Evolutionary conservation across 2,888 invertebrate species (phyloP).

Genomic region (Nycteola revayana): DNA sequence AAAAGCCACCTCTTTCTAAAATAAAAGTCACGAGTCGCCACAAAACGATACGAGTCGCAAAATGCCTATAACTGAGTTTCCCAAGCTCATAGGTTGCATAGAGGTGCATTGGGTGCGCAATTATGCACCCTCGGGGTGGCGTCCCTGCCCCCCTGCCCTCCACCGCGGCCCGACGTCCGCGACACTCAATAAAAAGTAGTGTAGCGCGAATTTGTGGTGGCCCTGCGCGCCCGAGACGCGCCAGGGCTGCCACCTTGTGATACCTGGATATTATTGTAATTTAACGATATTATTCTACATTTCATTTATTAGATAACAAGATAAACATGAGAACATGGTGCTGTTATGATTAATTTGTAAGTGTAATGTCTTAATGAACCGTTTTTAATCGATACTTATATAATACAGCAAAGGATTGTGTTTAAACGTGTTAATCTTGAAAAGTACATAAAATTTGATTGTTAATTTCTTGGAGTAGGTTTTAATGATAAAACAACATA

Average conservation of each 20-base stretch:
- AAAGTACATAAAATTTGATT: too few species aligned
- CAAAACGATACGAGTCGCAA: conserved; percentile 39
- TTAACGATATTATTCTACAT: too few species aligned
- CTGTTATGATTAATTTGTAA: too few species aligned
- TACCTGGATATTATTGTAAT: too few species aligned
- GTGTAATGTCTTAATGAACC: too few species aligned
- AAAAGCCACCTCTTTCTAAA: conserved; percentile 22
- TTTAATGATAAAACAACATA: too few species aligned
- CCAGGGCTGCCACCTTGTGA: conserved; percentile 33
- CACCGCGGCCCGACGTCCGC: conserved; percentile 25
- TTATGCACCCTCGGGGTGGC: conserved; percentile 53
- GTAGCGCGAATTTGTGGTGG: conserved; percentile 50
- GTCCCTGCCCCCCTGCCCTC: conserved; percentile 17
- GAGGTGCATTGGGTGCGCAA: conserved; percentile 45
- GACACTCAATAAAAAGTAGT: conserved; percentile 59
- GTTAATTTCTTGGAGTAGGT: too few species aligned
- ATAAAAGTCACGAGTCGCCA: conserved; percentile 19
- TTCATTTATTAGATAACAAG: too few species aligned
- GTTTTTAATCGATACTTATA: too few species aligned
- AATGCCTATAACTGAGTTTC: conserved; percentile 58
- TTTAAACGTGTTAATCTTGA: too few species aligned
- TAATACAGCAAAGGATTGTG: too few species aligned
- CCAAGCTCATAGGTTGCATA: conserved; percentile 45
- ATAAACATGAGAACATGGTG: too few species aligned
- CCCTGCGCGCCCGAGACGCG: conserved; percentile 32